A percentile compares a stretch with the other conserved stretches of the same genome.
Conservation (phyloP, 2,797 vertebrate species). For the Bradypodion pumilum region DNA sequence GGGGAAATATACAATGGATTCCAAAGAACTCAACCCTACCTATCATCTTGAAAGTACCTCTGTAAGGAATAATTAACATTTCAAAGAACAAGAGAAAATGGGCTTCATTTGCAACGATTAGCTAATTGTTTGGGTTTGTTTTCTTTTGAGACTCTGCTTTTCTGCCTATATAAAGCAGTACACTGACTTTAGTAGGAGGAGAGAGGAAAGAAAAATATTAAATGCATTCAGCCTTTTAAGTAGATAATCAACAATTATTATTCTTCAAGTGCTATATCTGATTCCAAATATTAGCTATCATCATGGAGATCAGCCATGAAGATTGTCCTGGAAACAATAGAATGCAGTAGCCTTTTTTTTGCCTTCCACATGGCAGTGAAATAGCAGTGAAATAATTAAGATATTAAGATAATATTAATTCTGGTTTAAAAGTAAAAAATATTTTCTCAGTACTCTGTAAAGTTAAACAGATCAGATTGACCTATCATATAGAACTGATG, state of each 20-base stretch:
- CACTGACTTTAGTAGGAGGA: neutral
- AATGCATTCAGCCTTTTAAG: constrained; percentile 38
- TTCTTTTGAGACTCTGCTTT: constrained; percentile 21
- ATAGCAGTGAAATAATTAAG: too few species aligned
- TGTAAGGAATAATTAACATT: constrained; percentile 48
- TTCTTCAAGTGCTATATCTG: too few species aligned
- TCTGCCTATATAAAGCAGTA: constrained; percentile 25
- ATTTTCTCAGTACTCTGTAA: too few species aligned
- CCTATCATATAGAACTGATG: too few species aligned
- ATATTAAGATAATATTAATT: too few species aligned
- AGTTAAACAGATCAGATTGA: too few species aligned
- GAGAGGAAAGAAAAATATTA: constrained; percentile 12
- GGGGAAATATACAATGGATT: neutral
- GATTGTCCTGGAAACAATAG: too few species aligned
- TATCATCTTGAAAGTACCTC: constrained; percentile 31
- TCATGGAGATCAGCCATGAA: too few species aligned
- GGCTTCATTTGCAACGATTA: constrained; percentile 33
- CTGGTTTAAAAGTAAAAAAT: too few species aligned
- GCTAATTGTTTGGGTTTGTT: constrained; percentile 20
- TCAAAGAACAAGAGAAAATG: constrained; percentile 49
- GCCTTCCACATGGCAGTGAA: too few species aligned
- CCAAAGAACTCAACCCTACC: constrained; percentile 41
- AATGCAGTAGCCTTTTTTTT: too few species aligned
- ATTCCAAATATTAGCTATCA: too few species aligned
- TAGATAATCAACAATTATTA: constrained; percentile 24